phyloP scores from a whole-genome alignment of 2,113 vertebrate species.

The Dipodomys spectabilis region DNA sequence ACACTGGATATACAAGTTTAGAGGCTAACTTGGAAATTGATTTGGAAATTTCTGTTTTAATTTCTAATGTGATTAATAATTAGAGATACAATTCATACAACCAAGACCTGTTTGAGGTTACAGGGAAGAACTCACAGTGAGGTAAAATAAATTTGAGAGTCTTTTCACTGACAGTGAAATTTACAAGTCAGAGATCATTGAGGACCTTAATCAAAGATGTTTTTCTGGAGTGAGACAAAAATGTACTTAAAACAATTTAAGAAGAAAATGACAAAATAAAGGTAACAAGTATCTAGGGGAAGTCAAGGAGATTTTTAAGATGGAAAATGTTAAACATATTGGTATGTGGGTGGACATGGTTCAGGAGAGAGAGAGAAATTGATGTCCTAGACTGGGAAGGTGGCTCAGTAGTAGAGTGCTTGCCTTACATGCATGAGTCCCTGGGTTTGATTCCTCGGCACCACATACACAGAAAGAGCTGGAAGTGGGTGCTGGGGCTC shows the following conservation, averaged over 20 bases:
- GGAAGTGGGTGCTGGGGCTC: no score
- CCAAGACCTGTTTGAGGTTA: not conserved
- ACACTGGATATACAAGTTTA: not conserved
- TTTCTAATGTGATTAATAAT: not conserved
- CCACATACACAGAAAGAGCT: no score
- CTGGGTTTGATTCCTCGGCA: no score
- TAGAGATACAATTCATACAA: not conserved
- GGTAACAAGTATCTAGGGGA: constrained; percentile 1
- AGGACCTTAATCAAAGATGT: not conserved
- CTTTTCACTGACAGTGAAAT: not conserved
- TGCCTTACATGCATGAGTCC: no score
- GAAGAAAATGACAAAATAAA: not conserved
- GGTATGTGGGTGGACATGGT: not conserved
- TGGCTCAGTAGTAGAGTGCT: no score
- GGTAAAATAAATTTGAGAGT: not conserved
- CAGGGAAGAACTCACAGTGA: not conserved
- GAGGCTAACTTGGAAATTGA: not conserved
- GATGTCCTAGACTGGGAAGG: not conserved
- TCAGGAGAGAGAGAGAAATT: not conserved
- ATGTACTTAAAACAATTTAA: not conserved
- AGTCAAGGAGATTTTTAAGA: not conserved
- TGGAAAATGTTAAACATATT: not conserved
- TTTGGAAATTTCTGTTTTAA: constrained; percentile 12
- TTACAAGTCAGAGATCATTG: not conserved
- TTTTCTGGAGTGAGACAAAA: not conserved